Percentiles rank a stretch among this genome's conserved stretches.
Conservation (phyloP, 1,140 invertebrate genomes). For the Zaprionus africanus region DNA sequence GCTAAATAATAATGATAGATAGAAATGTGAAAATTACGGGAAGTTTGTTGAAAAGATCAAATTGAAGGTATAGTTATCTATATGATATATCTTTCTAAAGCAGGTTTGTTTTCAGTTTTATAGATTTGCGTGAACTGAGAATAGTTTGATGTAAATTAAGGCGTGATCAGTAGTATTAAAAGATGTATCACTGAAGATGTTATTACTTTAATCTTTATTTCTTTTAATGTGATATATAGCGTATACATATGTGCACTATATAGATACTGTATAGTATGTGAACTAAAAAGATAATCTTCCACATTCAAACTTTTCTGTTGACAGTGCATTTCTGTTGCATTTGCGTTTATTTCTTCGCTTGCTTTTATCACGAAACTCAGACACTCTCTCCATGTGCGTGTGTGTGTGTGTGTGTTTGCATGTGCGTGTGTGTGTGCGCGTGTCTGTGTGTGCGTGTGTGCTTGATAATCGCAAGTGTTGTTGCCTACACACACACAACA, state of each 20-base stretch:
- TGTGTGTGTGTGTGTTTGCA: not conserved
- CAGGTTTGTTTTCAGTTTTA: not conserved
- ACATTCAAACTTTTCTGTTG: constrained; percentile 9
- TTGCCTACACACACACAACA: constrained; percentile 49
- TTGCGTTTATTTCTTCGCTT: constrained; percentile 35
- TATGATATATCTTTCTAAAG: not conserved
- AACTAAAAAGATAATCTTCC: not conserved
- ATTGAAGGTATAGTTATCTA: not conserved
- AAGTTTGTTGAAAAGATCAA: not conserved
- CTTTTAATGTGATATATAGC: too few species aligned
- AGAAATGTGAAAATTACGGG: not conserved
- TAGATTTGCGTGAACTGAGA: too few species aligned
- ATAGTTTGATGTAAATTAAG: too few species aligned
- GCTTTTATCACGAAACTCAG: constrained; percentile 44
- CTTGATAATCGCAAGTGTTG: constrained; percentile 53
- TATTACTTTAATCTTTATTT: too few species aligned
- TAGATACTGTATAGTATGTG: not conserved
- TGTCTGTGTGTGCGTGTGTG: constrained; percentile 10
- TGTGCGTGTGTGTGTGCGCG: not conserved
- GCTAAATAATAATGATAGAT: not conserved
- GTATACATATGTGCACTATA: not conserved
- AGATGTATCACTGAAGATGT: too few species aligned
- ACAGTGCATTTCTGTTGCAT: constrained; percentile 14
- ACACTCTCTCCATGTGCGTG: not conserved
- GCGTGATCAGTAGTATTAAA: too few species aligned